phyloP scores from a whole-genome alignment of 2,113 vertebrate species.

The Atrichornis clamosus region DNA sequence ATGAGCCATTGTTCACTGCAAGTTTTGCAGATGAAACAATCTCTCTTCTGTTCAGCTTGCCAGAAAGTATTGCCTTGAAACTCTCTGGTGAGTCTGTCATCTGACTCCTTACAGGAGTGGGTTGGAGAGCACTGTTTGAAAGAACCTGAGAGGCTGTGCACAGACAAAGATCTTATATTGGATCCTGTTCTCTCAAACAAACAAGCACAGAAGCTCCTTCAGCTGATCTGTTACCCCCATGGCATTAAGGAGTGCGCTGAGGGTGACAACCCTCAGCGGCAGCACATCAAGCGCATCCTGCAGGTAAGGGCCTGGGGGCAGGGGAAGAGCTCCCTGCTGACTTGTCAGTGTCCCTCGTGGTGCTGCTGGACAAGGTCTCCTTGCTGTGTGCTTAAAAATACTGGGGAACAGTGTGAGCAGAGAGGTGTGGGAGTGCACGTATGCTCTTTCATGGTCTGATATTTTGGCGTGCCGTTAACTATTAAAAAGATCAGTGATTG shows the following conservation, averaged over 20 bases:
- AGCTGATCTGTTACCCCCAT: slow-evolving; percentile 78
- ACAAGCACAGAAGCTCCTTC: slow-evolving; percentile 76
- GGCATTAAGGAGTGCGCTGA: slow-evolving; percentile 66
- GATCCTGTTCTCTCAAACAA: slow-evolving; percentile 78
- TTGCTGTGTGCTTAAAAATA: background rate
- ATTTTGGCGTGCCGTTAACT: background rate
- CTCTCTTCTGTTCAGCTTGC: background rate
- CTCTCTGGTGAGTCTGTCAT: background rate
- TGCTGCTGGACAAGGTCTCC: background rate
- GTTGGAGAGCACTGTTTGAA: slow-evolving; percentile 80
- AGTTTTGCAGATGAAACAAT: background rate
- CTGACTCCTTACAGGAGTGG: slow-evolving; percentile 69
- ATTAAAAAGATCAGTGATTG: too few relatives aligned
- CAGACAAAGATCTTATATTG: slow-evolving; percentile 78
- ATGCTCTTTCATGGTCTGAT: background rate
- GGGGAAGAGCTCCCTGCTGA: too few relatives aligned
- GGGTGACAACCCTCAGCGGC: slow-evolving; percentile 73
- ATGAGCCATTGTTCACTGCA: background rate
- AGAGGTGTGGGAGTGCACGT: background rate
- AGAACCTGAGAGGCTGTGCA: slow-evolving; percentile 76
- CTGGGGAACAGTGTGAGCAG: background rate
- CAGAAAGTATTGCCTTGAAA: background rate
- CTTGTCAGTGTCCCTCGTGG: background rate
- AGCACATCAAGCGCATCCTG: slow-evolving; percentile 75
- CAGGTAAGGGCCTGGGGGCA: slow-evolving; percentile 53